Percentiles rank a stretch among this genome's conserved stretches.
Evolutionary conservation across 1,140 invertebrate genomes (phyloP).

Genomic region (Procambarus virginalis): DNA sequence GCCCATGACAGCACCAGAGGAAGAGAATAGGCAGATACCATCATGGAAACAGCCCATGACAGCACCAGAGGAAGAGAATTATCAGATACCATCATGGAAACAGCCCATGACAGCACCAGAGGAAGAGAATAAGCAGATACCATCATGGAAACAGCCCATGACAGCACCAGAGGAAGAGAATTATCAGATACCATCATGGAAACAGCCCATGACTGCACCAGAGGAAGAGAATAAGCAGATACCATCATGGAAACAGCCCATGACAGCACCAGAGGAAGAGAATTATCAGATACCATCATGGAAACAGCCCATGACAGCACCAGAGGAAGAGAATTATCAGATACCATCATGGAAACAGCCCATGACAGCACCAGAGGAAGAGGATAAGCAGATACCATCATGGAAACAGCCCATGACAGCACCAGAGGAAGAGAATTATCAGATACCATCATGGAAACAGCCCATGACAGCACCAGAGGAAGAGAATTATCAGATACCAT

Average conservation of each 20-base stretch:
- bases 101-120: not conserved
- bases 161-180: not conserved
- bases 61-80: not conserved
- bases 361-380: too few species aligned
- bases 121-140: not conserved
- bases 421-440: not conserved
- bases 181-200: not conserved
- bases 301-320: not conserved
- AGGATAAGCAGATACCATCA: too few species aligned
- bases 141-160: not conserved
- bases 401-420: not conserved
- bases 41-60: not conserved
- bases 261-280: not conserved
- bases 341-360: not conserved
- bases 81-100: not conserved
- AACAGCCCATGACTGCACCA: not conserved
- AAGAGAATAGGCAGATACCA: not conserved
- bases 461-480: not conserved
- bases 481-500: not conserved
- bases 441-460: not conserved
- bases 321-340: not conserved
- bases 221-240: not conserved
- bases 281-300: not conserved
- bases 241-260: not conserved
- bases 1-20: not conserved